Evolutionary conservation across 2,888 invertebrate genomes (phyloP).

Genomic region (Sylvicola cinctus): DNA sequence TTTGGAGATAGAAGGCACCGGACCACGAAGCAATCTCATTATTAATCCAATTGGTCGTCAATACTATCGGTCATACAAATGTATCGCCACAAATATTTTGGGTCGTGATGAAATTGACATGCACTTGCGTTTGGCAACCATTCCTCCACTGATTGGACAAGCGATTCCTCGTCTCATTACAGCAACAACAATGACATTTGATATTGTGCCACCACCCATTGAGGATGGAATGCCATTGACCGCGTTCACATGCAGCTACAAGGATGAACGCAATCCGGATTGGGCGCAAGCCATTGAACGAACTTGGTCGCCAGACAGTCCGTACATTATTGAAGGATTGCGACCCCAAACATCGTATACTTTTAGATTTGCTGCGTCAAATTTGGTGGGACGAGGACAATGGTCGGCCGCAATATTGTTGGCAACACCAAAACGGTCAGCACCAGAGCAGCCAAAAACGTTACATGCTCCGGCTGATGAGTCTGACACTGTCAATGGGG

Average conservation of each 20-base stretch:
- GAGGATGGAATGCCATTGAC: constrained; percentile 56
- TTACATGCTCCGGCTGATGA: constrained; percentile 27
- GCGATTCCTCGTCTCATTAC: constrained; percentile 46
- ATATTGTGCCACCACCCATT: constrained; percentile 50
- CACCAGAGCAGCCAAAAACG: constrained; percentile 52
- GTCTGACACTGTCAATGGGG: constrained; percentile 22
- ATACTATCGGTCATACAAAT: constrained; percentile 58
- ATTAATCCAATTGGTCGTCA: constrained; percentile 42
- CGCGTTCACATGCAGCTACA: constrained; percentile 56
- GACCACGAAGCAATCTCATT: constrained; percentile 49
- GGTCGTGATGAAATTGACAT: constrained; percentile 48
- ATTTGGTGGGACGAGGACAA: constrained; percentile 59
- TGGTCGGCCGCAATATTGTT: constrained; percentile 45
- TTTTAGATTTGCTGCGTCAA: constrained; percentile 66
- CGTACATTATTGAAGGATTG: constrained; percentile 62
- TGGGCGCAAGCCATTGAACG: constrained; percentile 51
- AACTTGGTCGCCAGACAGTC: constrained; percentile 61
- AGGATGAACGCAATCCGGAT: constrained; percentile 38
- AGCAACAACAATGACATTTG: constrained; percentile 68
- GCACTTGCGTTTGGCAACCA: constrained; percentile 49
- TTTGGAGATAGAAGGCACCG: constrained; percentile 39
- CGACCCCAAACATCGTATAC: constrained; percentile 56
- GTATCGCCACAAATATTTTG: constrained; percentile 56
- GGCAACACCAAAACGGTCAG: constrained; percentile 55
- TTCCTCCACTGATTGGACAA: constrained; percentile 42